These are phyloP conservation scores for Rhopilema esculentum DNA, from an alignment of 30 jellyfish, hydroid and myxozoan genomes.

Conservation along the genomic window DNA sequence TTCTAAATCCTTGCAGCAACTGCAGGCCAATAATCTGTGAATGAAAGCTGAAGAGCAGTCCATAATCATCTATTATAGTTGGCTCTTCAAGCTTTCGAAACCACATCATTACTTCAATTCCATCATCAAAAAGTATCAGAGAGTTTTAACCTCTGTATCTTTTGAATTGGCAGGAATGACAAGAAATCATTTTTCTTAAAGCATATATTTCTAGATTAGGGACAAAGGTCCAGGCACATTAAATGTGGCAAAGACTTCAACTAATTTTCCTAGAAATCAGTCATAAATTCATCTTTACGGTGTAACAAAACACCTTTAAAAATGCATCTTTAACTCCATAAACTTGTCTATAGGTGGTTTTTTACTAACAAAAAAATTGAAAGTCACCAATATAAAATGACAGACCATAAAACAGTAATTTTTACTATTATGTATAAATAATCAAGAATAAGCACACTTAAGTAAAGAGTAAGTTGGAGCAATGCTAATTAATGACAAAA, in stretches of 20 bases:
- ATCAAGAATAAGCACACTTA: no score
- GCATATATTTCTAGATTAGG: constrained; percentile 75
- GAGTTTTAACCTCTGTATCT: constrained; percentile 43
- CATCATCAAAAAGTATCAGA: constrained; percentile 83
- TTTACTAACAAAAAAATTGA: no score
- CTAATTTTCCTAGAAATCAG: not conserved
- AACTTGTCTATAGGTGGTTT: no score
- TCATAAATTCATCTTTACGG: no score
- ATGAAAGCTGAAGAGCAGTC: constrained; percentile 85
- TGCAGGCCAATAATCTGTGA: constrained; percentile 96
- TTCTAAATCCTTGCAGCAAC: constrained; percentile 59
- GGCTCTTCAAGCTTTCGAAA: constrained; percentile 64
- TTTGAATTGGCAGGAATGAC: constrained; percentile 77
- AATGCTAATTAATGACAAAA: no score
- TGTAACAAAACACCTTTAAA: no score
- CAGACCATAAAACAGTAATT: no score
- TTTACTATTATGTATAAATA: no score
- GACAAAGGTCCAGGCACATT: not conserved
- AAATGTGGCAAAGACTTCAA: not conserved
- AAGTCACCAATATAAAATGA: no score
- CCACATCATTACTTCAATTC: constrained; percentile 59
- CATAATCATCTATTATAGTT: constrained; percentile 87
- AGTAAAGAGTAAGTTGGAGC: no score
- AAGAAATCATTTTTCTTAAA: constrained; percentile 79
- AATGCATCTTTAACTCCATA: no score